Base-by-base conservation (phyloP, 2,888 invertebrate species). In the Drosophila prostipennis region DNA sequence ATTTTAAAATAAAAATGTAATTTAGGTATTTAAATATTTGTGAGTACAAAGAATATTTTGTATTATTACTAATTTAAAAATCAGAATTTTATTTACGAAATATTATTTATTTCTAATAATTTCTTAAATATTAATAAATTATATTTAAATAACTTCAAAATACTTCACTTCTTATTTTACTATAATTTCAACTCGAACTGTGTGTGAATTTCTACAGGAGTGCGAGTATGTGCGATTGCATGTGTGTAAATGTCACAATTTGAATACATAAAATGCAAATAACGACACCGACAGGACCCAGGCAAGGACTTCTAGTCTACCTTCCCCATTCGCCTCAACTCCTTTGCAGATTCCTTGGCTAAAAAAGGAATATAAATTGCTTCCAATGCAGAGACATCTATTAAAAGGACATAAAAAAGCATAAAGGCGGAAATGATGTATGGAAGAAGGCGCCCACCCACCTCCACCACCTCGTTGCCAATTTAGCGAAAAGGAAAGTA, bases 231-330 rank as follows among this genome's bases (percentile, higher is more conserved):
- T 43, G 34, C 34, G 52, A 73, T 56, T 78, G 56, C 64, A 61
- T 69, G 69, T 79, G 57, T 79, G 86, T 76, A 86, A 82, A 82
- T 86, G 86, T 82, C 86, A 83, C 83, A 83, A 83, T 83, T 83
- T 85, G 80, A 82, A 85, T 82, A 82, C 83, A 82, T 85, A 85
- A 85, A 82, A 82, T 82, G 81, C 81, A 82, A 82, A 82, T 82
- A 80, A 69, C 69, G 78, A 63, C 72, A 39, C 58, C 58, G 78
- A 65, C 65, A 64, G 65, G 57, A 45, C 61, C 40, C 54, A 53
- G 53, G 39, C 52, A 48, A 58, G 65, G 55, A 67, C 55, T 64
- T 48, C n/a, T 26, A 29, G 61, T 63, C 61, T 29, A 49, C 55
- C 60, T 14, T 52, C 26, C 43, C 19, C 29, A 8, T 23, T 45